Evolutionary conservation across 2,888 invertebrate genomes (phyloP).

Genomic region (Cheilosia pagana): DNA sequence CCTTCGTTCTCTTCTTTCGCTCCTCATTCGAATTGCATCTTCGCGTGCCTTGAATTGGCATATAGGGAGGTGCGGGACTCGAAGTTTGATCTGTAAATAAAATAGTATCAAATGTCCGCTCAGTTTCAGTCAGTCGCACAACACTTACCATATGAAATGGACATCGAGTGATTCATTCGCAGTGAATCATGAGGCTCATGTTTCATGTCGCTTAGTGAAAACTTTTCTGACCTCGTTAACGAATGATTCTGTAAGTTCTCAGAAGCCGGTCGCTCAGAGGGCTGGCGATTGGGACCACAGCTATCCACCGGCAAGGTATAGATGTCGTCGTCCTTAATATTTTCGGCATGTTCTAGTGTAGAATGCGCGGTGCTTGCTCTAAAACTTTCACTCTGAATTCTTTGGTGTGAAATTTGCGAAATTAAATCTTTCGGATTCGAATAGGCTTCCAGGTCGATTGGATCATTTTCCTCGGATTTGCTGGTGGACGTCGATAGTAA

Average conservation of each 20-base stretch:
- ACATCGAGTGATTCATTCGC: slow-evolving; percentile 81
- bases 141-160: slow-evolving; percentile 82
- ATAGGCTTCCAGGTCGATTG: slow-evolving; percentile 83
- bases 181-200: slow-evolving; percentile 76
- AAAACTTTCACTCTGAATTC: slow-evolving; percentile 79
- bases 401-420: slow-evolving; percentile 81
- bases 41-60: slow-evolving; percentile 91
- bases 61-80: slow-evolving; percentile 87
- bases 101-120: background rate
- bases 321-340: slow-evolving; percentile 81
- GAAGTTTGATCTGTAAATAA: slow-evolving; percentile 83
- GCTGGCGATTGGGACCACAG: slow-evolving; percentile 78
- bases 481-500: slow-evolving; percentile 68
- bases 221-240: slow-evolving; percentile 45
- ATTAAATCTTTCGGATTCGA: slow-evolving; percentile 85
- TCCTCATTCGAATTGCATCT: slow-evolving; percentile 87
- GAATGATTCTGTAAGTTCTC: slow-evolving; percentile 71
- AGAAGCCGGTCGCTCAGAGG: slow-evolving; percentile 79
- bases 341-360: slow-evolving; percentile 21
- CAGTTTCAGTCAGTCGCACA: background rate
- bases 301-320: slow-evolving; percentile 82
- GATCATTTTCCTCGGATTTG: slow-evolving; percentile 73
- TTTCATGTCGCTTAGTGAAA: slow-evolving; percentile 31
- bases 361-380: slow-evolving; percentile 74
- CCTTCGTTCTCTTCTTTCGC: slow-evolving; percentile 85